A percentile compares a stretch with the other conserved stretches of the same genome.
These are phyloP conservation scores for Propithecus deckenii DNA, from an alignment of 2,797 vertebrate species.

Conservation along the genomic window DNA sequence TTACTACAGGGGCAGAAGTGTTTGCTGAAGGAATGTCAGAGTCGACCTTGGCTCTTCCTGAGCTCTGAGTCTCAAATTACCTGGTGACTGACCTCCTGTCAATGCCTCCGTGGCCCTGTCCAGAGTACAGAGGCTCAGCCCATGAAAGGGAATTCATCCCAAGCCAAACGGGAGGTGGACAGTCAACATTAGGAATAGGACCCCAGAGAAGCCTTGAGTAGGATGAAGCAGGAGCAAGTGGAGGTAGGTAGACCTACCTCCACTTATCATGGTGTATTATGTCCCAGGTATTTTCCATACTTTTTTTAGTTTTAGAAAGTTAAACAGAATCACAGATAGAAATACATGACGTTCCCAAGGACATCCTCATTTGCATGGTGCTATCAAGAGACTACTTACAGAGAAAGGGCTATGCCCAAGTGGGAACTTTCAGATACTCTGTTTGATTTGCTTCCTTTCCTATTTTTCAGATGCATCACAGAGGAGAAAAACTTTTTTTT, in stretches of 20 bases:
- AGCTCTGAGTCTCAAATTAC: neutral
- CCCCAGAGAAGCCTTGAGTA: neutral
- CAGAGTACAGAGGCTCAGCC: neutral
- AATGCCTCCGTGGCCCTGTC: neutral
- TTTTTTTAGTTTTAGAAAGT: slow-evolving; percentile 9
- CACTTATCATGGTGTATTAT: neutral
- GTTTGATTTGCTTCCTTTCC: neutral
- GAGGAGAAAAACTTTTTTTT: neutral
- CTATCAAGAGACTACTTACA: neutral
- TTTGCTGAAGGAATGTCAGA: neutral
- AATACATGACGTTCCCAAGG: neutral
- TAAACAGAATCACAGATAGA: neutral
- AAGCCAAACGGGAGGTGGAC: neutral
- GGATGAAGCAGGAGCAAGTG: neutral
- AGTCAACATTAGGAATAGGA: neutral
- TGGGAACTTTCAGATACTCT: neutral
- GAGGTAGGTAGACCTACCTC: neutral
- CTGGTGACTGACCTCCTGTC: neutral
- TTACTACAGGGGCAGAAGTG: neutral
- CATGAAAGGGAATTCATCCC: neutral
- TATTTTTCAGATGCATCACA: neutral
- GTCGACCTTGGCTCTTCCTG: neutral
- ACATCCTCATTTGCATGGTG: neutral
- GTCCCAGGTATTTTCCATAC: neutral
- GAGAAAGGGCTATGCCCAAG: neutral